Conservation (phyloP, 2,113 vertebrate species). For the Phainopepla nitens region DNA sequence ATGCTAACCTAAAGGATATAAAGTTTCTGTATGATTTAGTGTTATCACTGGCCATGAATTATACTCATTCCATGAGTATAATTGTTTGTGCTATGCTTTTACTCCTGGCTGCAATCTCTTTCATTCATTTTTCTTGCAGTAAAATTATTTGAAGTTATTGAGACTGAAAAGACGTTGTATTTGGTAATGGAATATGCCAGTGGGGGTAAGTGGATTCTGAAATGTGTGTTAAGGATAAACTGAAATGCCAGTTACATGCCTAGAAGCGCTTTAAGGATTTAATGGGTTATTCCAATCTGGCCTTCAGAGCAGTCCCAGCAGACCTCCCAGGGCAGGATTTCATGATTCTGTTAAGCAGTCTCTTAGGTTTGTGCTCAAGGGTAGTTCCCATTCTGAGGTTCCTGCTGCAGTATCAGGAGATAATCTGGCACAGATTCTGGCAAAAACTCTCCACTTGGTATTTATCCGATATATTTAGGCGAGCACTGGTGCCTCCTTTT, state of each 20-base stretch:
- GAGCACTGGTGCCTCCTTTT: neutral
- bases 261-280: neutral
- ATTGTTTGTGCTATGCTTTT: conserved; percentile 27
- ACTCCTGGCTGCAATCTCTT: neutral
- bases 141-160: conserved; percentile 96
- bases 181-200: conserved; percentile 96
- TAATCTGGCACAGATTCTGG: neutral
- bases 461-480: neutral
- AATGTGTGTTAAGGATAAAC: neutral
- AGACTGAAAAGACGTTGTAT: conserved; percentile 95
- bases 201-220: conserved; percentile 81
- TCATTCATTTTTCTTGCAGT: conserved; percentile 77
- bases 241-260: neutral
- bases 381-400: neutral
- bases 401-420: neutral
- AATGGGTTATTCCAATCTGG: neutral
- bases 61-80: neutral
- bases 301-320: neutral
- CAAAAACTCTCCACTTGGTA: neutral
- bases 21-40: neutral
- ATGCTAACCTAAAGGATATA: conserved; percentile 7
- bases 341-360: neutral
- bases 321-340: neutral
- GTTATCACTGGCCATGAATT: neutral
- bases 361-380: neutral